Evolutionary conservation across 2,113 vertebrate genomes (phyloP).

Genomic region (Cavia porcellus): DNA sequence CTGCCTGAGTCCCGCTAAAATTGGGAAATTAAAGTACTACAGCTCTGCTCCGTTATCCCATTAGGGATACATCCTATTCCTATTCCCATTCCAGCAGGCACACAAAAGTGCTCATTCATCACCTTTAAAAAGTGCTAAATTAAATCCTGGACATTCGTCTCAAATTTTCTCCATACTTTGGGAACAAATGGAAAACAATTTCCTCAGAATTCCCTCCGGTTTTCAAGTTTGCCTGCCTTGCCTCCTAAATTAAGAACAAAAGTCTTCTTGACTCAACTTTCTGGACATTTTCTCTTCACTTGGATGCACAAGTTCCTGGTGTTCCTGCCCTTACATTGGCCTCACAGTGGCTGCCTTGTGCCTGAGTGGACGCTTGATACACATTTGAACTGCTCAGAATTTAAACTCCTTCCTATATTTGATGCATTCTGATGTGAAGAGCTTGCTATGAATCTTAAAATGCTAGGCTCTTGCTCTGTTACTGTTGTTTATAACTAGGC

Average conservation of each 20-base stretch:
- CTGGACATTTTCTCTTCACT: neutral
- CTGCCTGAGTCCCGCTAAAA: constrained; percentile 74
- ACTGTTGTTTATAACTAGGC: neutral
- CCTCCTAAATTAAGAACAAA: neutral
- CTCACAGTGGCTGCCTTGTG: neutral
- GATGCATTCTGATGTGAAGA: neutral
- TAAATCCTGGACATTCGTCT: neutral
- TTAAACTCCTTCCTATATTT: neutral
- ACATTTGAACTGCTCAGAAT: neutral
- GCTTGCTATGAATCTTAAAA: neutral
- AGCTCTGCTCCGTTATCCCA: constrained; percentile 68
- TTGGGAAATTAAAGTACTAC: constrained; percentile 46
- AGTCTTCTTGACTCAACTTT: neutral
- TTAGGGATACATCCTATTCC: constrained; percentile 68
- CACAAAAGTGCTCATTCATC: constrained; percentile 54
- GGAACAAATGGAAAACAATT: neutral
- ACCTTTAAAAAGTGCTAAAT: constrained; percentile 57
- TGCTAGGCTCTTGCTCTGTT: neutral
- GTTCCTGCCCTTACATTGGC: neutral
- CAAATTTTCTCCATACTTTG: constrained; percentile 28
- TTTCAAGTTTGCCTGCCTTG: neutral
- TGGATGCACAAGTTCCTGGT: neutral
- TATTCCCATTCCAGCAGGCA: constrained; percentile 65
- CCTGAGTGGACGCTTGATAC: neutral
- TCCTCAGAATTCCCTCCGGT: neutral